Evolutionary conservation across 2,113 vertebrate species (phyloP).

Genomic region (Gobius niger): DNA sequence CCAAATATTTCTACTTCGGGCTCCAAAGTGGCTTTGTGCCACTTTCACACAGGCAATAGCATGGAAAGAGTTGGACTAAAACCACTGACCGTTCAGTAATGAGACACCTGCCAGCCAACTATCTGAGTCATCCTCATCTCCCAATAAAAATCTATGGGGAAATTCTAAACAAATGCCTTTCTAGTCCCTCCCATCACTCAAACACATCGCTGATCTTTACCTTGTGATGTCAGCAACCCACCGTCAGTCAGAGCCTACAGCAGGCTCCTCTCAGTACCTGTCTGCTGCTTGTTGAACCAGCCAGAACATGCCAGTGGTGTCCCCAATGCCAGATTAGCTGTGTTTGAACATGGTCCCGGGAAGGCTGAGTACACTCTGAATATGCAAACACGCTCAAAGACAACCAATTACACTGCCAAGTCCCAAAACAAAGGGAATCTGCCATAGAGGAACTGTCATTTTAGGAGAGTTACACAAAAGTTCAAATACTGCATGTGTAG

Average conservation of each 20-base stretch:
- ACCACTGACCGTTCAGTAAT: no score
- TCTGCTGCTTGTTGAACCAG: conserved; percentile 39
- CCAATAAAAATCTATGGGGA: no score
- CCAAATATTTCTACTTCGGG: no score
- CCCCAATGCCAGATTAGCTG: conserved; percentile 43
- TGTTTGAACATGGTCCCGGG: conserved; percentile 58
- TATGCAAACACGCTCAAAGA: conserved; percentile 64
- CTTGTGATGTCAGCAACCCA: no score
- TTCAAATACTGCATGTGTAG: neutral
- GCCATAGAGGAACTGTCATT: conserved; percentile 23
- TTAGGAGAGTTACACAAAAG: conserved; percentile 16
- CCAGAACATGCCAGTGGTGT: conserved; percentile 28
- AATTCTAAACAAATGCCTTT: neutral
- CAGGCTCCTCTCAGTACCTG: conserved; percentile 1
- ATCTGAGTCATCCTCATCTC: no score
- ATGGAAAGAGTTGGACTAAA: no score
- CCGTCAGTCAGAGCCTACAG: neutral
- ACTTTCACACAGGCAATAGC: no score
- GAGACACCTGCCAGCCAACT: no score
- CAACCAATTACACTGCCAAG: conserved; percentile 53
- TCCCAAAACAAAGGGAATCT: conserved; percentile 38
- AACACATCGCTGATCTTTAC: neutral
- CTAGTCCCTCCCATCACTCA: neutral
- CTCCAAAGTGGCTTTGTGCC: no score
- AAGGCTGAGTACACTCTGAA: conserved; percentile 42